These are phyloP conservation scores for Hypolimnas misippus DNA, from an alignment of 2,888 invertebrate species.

Conservation along the genomic window DNA sequence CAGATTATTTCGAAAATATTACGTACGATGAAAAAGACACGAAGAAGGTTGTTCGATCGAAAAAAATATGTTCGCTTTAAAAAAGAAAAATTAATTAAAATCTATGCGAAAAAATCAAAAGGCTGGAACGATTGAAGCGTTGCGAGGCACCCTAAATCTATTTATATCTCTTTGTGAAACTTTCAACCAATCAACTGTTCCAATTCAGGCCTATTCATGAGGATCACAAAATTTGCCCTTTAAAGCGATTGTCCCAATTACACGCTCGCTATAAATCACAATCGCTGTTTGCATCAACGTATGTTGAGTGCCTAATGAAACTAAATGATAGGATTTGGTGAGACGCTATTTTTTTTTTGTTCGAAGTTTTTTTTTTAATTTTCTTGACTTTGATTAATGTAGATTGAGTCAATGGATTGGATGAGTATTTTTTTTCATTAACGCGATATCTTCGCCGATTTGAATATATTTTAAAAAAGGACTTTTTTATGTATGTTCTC, in stretches of 20 bases:
- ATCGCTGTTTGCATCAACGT: slow-evolving; percentile 17
- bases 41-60: too few relatives aligned
- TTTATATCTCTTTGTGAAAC: slow-evolving; percentile 10
- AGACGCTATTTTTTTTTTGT: neutral
- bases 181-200: neutral
- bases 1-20: too few relatives aligned
- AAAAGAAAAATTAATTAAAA: neutral
- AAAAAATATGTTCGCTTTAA: too few relatives aligned
- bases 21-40: too few relatives aligned
- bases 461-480: too few relatives aligned
- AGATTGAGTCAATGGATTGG: too few relatives aligned
- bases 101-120: neutral
- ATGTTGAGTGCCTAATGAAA: slow-evolving; percentile 7
- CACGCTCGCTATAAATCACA: slow-evolving; percentile 37
- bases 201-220: slow-evolving; percentile 4
- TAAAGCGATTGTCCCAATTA: slow-evolving; percentile 31
- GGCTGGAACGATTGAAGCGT: neutral
- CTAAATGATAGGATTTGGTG: neutral
- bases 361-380: too few relatives aligned
- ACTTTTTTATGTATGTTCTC: too few relatives aligned
- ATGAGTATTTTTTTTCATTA: too few relatives aligned
- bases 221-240: slow-evolving; percentile 4
- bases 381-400: too few relatives aligned
- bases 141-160: neutral
- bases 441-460: too few relatives aligned